These are phyloP conservation scores for Autographa pulchrina DNA, from an alignment of 2,888 invertebrate species.

Conservation along the genomic window DNA sequence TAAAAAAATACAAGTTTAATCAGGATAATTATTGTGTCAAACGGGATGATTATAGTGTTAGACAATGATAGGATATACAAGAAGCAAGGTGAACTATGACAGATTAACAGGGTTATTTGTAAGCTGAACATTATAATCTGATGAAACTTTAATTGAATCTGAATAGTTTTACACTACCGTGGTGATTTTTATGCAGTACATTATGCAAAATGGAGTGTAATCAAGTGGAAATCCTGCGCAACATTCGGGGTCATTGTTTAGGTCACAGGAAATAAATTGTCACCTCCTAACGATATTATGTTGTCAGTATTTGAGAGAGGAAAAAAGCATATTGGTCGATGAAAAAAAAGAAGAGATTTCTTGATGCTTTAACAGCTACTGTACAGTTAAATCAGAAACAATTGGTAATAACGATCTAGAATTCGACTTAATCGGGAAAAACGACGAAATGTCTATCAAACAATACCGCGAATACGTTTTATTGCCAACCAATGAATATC, in stretches of 20 bases:
- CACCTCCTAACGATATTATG: not conserved
- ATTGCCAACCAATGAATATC: not conserved
- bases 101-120: not conserved
- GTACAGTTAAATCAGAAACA: too few relatives aligned
- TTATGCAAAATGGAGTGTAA: not conserved
- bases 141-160: not conserved
- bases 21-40: not conserved
- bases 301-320: too few relatives aligned
- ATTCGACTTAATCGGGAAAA: not conserved
- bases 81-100: not conserved
- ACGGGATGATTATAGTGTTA: not conserved
- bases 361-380: too few relatives aligned
- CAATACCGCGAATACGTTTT: not conserved
- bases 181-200: not conserved
- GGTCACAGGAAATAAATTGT: not conserved
- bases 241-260: constrained; percentile 1
- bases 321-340: too few relatives aligned
- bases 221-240: constrained; percentile 4
- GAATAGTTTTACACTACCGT: not conserved
- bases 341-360: too few relatives aligned
- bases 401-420: too few relatives aligned
- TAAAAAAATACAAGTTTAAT: not conserved
- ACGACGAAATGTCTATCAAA: not conserved
- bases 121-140: not conserved
- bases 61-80: not conserved